Percentiles rank a stretch among this genome's conserved stretches.
Evolutionary conservation across 2,797 vertebrate species (phyloP).

Genomic region (Masticophis lateralis): DNA sequence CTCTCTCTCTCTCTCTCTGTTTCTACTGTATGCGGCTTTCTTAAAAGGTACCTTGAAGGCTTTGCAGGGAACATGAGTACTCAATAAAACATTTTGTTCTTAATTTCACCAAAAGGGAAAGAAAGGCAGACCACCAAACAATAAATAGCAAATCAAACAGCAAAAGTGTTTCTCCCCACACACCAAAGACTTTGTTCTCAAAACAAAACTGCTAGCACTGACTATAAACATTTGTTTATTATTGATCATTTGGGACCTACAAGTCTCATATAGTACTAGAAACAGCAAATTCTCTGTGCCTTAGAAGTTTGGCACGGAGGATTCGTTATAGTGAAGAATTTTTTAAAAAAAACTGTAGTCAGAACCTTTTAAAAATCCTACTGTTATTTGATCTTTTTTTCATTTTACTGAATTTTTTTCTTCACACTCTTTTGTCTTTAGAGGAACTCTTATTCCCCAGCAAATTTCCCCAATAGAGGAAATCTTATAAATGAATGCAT

Average conservation of each 20-base stretch:
- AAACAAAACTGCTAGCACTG: constrained; percentile 48
- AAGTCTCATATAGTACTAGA: constrained; percentile 34
- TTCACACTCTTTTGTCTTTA: constrained; percentile 14
- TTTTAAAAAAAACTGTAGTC: background rate
- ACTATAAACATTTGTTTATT: constrained; percentile 54
- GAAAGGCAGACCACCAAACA: constrained; percentile 30
- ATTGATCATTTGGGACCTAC: constrained; percentile 48
- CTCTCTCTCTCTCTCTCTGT: background rate
- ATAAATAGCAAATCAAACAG: constrained; percentile 55
- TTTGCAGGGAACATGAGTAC: constrained; percentile 14
- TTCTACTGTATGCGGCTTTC: background rate
- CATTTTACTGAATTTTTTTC: constrained; percentile 37
- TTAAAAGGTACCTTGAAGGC: constrained; percentile 27
- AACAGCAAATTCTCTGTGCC: constrained; percentile 21
- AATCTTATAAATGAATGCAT: constrained; percentile 43
- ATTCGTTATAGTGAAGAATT: constrained; percentile 41
- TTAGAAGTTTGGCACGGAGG: constrained; percentile 32
- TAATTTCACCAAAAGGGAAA: constrained; percentile 34
- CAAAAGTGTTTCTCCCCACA: constrained; percentile 35
- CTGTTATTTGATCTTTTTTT: constrained; percentile 17
- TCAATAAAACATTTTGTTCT: constrained; percentile 23
- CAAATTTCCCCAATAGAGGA: constrained; percentile 23
- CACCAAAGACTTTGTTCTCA: constrained; percentile 40
- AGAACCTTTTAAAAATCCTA: constrained; percentile 25
- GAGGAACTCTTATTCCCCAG: constrained; percentile 16